Base-by-base conservation (phyloP, 2,113 vertebrate genomes). In the Bubo blakistoni region DNA sequence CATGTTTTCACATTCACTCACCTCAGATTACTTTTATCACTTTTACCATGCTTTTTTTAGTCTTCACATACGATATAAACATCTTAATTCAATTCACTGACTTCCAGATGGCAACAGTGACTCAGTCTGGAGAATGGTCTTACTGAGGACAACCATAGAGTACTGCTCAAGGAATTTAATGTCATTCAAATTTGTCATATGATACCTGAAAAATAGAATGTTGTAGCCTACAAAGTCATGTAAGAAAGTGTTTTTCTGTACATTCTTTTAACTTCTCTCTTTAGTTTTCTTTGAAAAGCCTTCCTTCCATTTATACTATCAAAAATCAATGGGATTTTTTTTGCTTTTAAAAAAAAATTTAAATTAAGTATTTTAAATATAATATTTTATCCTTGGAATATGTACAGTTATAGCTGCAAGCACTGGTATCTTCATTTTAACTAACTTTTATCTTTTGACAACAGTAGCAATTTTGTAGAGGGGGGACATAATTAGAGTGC, bases 101-200 rank as follows among this genome's bases (percentile, higher is more conserved):
- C 70, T 92, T 95, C 85, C 92, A 95, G 93, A 73, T 89, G 65
- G 58, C 61, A 90, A 77, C 32, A 88, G 63, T 88, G 73, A 70
- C 62, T 93, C 80, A 71, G 36, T 93, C 58, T 92, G 70, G 47
- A 91, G 86, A 77, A 57, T 36, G 58, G 62, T 51, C 59, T 30
- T 69, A 30, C 67, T 47, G 69, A 95, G 72, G 58, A 66, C 44
- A 71, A 44, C 34, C 3, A 11, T 46, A 57, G 51, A 57, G 51
- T 49, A 59, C 17, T 61, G 30, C 52, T 74, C 19, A 85, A 61
- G 70, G 62, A 81, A 73, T 65, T 27, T 73, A 84, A 70, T 4
- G 10, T 76, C 16, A 61, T 69, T 95, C 55, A 55, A 36, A 44
- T 88, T 70, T 91, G 36, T 65, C 38, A 63, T 46, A 49, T 15